Percentiles rank a stretch among this genome's conserved stretches.
phyloP scores from a whole-genome alignment of 2,113 vertebrate species.

The Hyperopisus bebe region DNA sequence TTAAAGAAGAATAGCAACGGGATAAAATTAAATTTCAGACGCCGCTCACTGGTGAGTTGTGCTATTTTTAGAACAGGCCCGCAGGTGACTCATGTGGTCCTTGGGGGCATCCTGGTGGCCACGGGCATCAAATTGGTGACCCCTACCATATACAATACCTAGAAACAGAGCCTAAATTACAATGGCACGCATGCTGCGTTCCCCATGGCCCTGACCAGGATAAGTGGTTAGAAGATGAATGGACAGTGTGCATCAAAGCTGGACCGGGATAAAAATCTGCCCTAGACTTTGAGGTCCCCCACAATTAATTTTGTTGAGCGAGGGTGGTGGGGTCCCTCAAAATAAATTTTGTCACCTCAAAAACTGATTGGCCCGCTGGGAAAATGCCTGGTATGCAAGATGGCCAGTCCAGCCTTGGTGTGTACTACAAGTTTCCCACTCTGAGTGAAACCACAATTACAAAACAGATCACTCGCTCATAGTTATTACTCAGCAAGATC shows the following conservation, averaged over 20 bases:
- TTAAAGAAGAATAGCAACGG: too few species aligned
- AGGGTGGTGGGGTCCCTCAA: background rate
- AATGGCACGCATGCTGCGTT: background rate
- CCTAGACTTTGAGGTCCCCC: background rate
- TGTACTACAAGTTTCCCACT: background rate
- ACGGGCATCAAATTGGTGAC: too few species aligned
- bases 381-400: background rate
- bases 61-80: too few species aligned
- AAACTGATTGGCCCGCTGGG: background rate
- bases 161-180: background rate
- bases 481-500: background rate
- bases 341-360: background rate
- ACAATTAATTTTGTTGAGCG: background rate
- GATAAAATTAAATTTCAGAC: too few species aligned
- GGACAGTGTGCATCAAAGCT: background rate
- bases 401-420: background rate
- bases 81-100: too few species aligned
- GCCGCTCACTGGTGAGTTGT: too few species aligned
- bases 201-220: background rate
- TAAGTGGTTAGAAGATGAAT: background rate
- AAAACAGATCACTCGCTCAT: background rate
- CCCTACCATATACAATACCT: background rate
- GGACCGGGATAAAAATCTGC: background rate
- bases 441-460: background rate
- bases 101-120: too few species aligned